These are phyloP conservation scores for Bos indicus DNA, from an alignment of 2,113 vertebrate genomes.

Conservation along the genomic window DNA sequence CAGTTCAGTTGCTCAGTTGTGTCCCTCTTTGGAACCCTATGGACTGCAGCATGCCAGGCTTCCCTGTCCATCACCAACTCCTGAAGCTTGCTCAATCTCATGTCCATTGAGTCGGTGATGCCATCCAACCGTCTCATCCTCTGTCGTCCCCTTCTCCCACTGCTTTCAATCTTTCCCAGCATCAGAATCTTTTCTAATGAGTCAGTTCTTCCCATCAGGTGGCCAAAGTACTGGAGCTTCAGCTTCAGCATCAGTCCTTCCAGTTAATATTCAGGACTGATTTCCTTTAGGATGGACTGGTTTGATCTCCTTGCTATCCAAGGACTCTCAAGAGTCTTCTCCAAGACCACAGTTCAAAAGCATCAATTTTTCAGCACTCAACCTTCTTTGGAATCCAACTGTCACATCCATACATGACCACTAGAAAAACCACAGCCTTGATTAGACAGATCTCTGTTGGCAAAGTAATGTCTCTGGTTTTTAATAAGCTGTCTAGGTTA, in stretches of 20 bases:
- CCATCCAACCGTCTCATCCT: background rate
- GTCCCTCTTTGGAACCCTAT: background rate
- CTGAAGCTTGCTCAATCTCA: background rate
- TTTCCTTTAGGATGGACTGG: background rate
- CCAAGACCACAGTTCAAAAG: background rate
- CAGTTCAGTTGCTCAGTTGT: background rate
- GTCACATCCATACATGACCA: background rate
- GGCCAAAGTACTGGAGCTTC: background rate
- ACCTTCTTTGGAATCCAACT: background rate
- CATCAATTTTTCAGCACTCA: background rate
- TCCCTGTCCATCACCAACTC: background rate
- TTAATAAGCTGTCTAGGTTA: background rate
- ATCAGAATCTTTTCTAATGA: background rate
- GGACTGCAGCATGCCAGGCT: background rate
- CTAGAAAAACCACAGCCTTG: background rate
- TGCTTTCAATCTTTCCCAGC: background rate
- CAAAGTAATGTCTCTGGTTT: background rate
- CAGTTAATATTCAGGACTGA: background rate
- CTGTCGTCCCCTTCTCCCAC: background rate
- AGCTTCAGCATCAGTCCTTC: background rate
- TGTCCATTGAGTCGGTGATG: background rate
- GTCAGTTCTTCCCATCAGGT: background rate
- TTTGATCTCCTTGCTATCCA: background rate
- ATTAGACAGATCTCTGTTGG: background rate
- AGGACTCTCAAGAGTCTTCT: background rate